Evolutionary conservation across 2,113 vertebrate genomes (phyloP).

Genomic region (Aptenodytes patagonicus): DNA sequence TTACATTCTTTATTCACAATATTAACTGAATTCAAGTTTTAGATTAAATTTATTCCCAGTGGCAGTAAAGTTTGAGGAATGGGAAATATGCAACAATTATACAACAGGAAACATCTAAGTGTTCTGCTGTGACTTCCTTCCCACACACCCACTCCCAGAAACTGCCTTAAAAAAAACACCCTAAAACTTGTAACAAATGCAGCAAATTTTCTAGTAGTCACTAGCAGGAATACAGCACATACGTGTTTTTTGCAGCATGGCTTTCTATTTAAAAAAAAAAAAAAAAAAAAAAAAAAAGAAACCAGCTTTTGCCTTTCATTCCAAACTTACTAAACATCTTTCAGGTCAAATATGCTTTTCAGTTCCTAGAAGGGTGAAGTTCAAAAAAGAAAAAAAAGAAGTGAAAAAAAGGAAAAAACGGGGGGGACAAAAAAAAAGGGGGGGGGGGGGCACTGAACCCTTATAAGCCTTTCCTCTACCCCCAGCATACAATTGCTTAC

Average conservation of each 20-base stretch:
- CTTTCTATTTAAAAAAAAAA: neutral
- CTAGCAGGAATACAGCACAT: neutral
- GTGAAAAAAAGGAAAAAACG: neutral
- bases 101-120: constrained; percentile 70
- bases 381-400: neutral
- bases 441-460: neutral
- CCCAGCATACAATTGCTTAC: constrained; percentile 6
- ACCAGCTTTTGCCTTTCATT: neutral
- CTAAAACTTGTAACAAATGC: neutral
- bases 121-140: constrained; percentile 65
- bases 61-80: constrained; percentile 28
- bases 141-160: constrained; percentile 57
- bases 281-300: neutral
- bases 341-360: neutral
- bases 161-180: neutral
- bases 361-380: constrained; percentile 29
- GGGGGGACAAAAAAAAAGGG: neutral
- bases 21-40: neutral
- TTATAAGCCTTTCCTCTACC: constrained; percentile 9
- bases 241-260: neutral
- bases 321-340: neutral
- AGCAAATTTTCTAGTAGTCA: neutral
- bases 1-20: neutral
- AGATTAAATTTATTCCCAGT: neutral
- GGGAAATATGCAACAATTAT: constrained; percentile 62